Percentiles rank a stretch among this genome's conserved stretches.
Evolutionary conservation across 2,888 invertebrate genomes (phyloP).

Genomic region (Disparrhopalites patrizii): DNA sequence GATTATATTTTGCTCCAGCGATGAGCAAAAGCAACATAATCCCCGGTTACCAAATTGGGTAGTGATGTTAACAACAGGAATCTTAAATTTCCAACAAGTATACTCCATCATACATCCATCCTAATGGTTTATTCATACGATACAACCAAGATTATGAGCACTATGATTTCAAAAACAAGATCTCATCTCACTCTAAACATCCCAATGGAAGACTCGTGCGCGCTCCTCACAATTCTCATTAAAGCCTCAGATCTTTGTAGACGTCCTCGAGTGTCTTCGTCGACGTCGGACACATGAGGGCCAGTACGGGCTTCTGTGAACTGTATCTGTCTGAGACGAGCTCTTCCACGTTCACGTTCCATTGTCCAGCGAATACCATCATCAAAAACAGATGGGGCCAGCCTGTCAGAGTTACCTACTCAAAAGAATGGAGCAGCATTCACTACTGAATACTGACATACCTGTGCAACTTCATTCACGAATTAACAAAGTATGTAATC

Average conservation of each 20-base stretch:
- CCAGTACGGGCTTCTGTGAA: constrained; percentile 27
- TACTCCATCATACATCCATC: background rate
- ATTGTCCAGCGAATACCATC: constrained; percentile 18
- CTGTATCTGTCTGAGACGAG: constrained; percentile 14
- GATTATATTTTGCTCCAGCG: constrained; percentile 41
- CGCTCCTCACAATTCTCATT: constrained; percentile 33
- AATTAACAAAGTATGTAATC: background rate
- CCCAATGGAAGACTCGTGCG: constrained; percentile 16
- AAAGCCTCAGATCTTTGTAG: constrained; percentile 30
- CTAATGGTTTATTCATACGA: background rate
- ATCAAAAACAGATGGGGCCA: constrained; percentile 16
- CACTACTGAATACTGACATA: background rate
- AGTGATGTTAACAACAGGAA: constrained; percentile 42
- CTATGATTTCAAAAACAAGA: background rate
- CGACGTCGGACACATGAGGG: constrained; percentile 29
- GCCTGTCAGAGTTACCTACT: background rate
- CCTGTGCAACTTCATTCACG: too few relatives aligned
- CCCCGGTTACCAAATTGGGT: constrained; percentile 45
- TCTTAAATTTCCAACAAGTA: constrained; percentile 23
- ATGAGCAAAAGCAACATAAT: constrained; percentile 45
- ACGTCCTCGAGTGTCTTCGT: constrained; percentile 29
- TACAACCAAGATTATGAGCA: background rate
- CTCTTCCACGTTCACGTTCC: constrained; percentile 21
- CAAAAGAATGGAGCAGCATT: too few relatives aligned
- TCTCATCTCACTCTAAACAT: constrained; percentile 15